phyloP scores from a whole-genome alignment of 2,888 invertebrate species.

The Andrena chrysosceles region DNA sequence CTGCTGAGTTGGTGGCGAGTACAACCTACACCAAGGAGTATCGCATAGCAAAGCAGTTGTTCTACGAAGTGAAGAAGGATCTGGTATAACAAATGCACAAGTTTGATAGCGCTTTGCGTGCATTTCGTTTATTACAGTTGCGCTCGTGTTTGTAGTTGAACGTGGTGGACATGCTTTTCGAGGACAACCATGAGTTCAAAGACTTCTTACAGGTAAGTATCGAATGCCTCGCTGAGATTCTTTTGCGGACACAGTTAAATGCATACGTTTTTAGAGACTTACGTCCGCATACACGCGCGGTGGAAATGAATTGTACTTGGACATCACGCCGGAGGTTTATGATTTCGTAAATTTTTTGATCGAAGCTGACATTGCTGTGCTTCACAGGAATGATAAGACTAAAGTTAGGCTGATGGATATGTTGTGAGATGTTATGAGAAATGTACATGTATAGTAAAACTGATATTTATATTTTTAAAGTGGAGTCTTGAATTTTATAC shows the following conservation, averaged over 20 bases:
- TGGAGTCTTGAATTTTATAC: no score
- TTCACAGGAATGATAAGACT: conserved; percentile 77
- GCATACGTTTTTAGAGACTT: conserved; percentile 70
- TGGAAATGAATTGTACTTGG: conserved; percentile 80
- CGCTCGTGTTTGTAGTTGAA: conserved; percentile 63
- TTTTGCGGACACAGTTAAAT: background rate
- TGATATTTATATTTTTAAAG: background rate
- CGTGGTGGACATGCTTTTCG: conserved; percentile 75
- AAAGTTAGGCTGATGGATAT: conserved; percentile 77
- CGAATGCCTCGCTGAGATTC: background rate
- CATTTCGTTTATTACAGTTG: background rate
- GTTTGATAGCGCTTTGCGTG: background rate
- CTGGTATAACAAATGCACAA: conserved; percentile 70
- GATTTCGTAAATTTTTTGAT: conserved; percentile 74
- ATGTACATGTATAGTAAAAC: background rate
- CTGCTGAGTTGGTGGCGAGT: conserved; percentile 57
- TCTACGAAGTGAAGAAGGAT: conserved; percentile 72
- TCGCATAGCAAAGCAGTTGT: conserved; percentile 63
- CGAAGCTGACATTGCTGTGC: conserved; percentile 75
- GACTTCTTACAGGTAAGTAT: conserved; percentile 75
- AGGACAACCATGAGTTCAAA: conserved; percentile 70
- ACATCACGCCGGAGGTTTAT: conserved; percentile 62
- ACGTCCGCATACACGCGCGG: conserved; percentile 73
- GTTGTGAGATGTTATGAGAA: conserved; percentile 45
- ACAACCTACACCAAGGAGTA: conserved; percentile 69